A percentile compares a stretch with the other conserved stretches of the same genome.
Conservation (phyloP, 2,113 vertebrate species). For the Coreoperca whiteheadi region DNA sequence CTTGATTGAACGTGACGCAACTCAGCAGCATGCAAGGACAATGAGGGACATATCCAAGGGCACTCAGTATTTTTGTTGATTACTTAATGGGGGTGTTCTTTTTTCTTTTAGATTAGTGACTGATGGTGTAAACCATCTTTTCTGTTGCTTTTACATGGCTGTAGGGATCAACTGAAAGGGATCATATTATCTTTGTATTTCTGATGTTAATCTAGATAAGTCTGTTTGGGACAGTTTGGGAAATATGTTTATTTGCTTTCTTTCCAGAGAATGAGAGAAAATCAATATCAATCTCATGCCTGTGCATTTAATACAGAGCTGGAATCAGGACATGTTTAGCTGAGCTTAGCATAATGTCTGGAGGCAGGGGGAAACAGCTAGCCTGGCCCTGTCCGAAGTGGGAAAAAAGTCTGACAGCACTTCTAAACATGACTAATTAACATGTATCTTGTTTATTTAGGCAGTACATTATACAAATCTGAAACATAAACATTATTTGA, state of each 20-base stretch:
- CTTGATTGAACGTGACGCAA: constrained; percentile 38
- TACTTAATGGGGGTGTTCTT: background rate
- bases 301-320: no score
- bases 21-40: constrained; percentile 10
- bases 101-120: background rate
- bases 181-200: background rate
- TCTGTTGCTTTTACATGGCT: background rate
- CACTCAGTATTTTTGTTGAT: constrained; percentile 16
- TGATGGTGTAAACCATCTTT: background rate
- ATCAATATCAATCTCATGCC: background rate
- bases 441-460: no score
- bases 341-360: background rate
- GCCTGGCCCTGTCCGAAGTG: background rate
- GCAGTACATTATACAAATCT: no score
- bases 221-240: background rate
- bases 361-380: background rate
- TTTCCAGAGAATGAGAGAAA: background rate
- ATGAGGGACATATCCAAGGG: background rate
- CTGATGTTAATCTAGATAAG: background rate
- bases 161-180: background rate
- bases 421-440: no score
- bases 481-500: no score
- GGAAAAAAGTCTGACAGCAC: no score
- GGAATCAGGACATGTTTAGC: background rate
- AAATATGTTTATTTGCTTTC: background rate